phyloP scores from a whole-genome alignment of 2,113 vertebrate genomes.

The Solea solea region DNA sequence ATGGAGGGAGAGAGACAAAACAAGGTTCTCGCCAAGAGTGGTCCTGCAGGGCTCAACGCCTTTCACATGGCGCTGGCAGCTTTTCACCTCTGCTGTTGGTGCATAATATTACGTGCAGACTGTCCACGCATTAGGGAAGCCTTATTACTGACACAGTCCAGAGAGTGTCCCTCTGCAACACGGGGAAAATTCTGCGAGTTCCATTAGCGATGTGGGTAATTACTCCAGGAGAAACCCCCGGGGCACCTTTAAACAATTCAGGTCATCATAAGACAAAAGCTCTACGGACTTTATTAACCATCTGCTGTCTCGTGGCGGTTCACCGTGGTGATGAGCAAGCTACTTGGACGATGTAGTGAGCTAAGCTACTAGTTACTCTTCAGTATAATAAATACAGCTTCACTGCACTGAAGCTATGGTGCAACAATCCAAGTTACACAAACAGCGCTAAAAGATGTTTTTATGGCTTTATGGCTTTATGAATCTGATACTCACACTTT shows the following conservation, averaged over 20 bases:
- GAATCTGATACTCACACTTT: no score
- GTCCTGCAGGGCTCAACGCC: constrained; percentile 13
- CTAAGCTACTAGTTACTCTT: no score
- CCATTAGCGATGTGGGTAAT: constrained; percentile 10
- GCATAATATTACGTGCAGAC: background rate
- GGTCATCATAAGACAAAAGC: constrained; percentile 3
- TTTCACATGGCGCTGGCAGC: constrained; percentile 13
- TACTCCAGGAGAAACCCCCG: constrained; percentile 12
- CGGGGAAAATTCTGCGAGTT: background rate
- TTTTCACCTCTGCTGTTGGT: constrained; percentile 13
- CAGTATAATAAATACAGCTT: no score
- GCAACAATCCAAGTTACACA: no score
- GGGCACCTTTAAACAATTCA: background rate
- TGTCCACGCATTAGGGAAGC: background rate
- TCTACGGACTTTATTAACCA: constrained; percentile 15
- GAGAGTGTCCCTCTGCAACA: constrained; percentile 1
- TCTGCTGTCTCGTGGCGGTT: background rate
- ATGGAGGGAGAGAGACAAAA: constrained; percentile 25
- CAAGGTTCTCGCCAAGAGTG: constrained; percentile 22
- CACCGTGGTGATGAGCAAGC: background rate
- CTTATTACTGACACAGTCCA: background rate
- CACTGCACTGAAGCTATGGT: no score
- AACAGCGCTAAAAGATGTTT: no score
- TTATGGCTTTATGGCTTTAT: no score
- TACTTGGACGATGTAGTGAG: no score